phyloP scores from a whole-genome alignment of 2,113 vertebrate genomes.

The Danio rerio region DNA sequence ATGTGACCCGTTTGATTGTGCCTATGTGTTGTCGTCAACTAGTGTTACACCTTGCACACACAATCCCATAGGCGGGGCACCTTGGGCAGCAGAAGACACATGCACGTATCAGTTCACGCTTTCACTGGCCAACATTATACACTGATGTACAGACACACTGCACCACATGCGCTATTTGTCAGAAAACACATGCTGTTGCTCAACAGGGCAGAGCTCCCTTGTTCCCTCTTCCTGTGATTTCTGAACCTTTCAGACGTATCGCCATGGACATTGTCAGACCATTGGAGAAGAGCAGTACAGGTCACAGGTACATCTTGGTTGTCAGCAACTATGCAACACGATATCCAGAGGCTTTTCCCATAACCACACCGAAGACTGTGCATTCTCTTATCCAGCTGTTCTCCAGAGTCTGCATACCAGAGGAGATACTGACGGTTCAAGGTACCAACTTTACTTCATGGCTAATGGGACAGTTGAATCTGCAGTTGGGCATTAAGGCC shows the following conservation, averaged over 20 bases:
- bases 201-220: not conserved
- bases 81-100: too few species aligned
- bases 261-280: not conserved
- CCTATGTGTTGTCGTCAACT: too few species aligned
- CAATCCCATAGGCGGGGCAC: too few species aligned
- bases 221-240: not conserved
- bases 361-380: conserved; percentile 52
- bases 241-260: not conserved
- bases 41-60: too few species aligned
- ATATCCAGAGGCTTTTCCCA: not conserved
- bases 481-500: not conserved
- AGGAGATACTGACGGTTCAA: not conserved
- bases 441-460: not conserved
- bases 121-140: not conserved
- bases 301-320: not conserved
- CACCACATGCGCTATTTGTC: too few species aligned
- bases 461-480: not conserved
- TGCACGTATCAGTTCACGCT: not conserved
- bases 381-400: not conserved
- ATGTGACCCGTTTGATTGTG: too few species aligned
- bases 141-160: not conserved
- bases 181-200: not conserved
- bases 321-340: not conserved
- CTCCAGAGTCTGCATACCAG: not conserved
- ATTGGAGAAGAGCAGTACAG: not conserved